Percentiles rank a stretch among this genome's conserved stretches.
phyloP scores from a whole-genome alignment of 2,797 vertebrate species.

The Periophthalmus magnuspinnatus region DNA sequence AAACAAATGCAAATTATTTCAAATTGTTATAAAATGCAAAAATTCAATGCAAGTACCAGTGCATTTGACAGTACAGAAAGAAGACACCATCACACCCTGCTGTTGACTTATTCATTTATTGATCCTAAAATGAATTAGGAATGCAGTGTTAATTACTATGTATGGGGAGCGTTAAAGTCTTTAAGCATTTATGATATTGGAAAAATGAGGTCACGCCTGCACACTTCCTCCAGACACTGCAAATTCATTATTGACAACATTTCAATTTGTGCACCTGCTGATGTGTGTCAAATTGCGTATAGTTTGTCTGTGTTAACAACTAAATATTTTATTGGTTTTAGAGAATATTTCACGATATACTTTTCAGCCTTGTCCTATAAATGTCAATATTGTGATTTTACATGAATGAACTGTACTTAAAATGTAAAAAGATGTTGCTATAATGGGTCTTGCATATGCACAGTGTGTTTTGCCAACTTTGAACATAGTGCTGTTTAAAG shows the following conservation, averaged over 20 bases:
- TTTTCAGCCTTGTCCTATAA: background rate
- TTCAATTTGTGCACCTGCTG: conserved; percentile 1
- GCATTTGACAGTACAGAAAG: background rate
- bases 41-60: background rate
- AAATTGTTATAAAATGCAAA: background rate
- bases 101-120: conserved; percentile 8
- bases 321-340: background rate
- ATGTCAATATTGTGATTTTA: background rate
- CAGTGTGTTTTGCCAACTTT: conserved; percentile 1
- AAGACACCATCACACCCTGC: background rate
- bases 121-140: conserved; percentile 9
- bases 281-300: background rate
- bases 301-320: background rate
- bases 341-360: background rate
- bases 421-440: background rate
- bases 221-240: conserved; percentile 7
- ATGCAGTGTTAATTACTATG: conserved; percentile 13
- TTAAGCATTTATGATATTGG: conserved; percentile 8
- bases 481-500: background rate
- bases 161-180: background rate
- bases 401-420: background rate
- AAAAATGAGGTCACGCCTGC: conserved; percentile 9
- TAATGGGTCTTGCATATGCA: background rate
- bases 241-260: conserved; percentile 12
- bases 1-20: no score